These are phyloP conservation scores for Leucoma salicis DNA, from an alignment of 2,888 invertebrate species.

Conservation along the genomic window DNA sequence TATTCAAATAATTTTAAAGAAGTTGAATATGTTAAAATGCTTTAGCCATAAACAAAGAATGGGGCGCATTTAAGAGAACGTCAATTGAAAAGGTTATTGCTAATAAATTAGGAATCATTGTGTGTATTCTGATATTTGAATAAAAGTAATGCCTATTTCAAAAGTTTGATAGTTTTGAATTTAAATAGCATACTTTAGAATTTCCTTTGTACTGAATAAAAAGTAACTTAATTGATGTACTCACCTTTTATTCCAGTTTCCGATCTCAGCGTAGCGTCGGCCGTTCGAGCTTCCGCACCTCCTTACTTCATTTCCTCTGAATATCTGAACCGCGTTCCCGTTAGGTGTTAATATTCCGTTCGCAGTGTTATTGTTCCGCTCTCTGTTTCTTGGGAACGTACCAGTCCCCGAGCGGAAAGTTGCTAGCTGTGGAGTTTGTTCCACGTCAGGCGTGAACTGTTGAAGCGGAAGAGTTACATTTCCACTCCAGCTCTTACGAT, in stretches of 20 bases:
- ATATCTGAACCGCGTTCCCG: conserved; percentile 74
- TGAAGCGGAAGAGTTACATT: conserved; percentile 78
- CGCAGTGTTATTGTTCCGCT: conserved; percentile 73
- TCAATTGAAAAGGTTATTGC: no score
- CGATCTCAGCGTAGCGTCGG: conserved; percentile 82
- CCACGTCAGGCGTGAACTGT: conserved; percentile 64
- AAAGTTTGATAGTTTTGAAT: no score
- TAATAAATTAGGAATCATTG: no score
- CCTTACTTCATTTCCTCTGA: conserved; percentile 79
- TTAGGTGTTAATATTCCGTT: conserved; percentile 80
- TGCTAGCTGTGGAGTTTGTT: conserved; percentile 68
- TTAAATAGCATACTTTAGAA: no score
- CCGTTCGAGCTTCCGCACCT: conserved; percentile 78
- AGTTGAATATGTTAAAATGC: neutral
- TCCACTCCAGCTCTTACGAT: conserved; percentile 81
- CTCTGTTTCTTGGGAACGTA: conserved; percentile 76
- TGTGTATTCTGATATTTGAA: no score
- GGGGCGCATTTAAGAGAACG: no score
- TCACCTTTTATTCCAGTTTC: conserved; percentile 82
- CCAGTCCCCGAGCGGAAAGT: conserved; percentile 78
- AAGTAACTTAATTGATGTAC: conserved; percentile 40
- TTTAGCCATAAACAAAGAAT: conserved; percentile 1
- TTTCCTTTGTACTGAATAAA: no score
- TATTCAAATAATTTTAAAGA: no score
- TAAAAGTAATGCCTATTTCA: no score